phyloP scores from a whole-genome alignment of 2,113 vertebrate genomes.

The Hoplias malabaricus region DNA sequence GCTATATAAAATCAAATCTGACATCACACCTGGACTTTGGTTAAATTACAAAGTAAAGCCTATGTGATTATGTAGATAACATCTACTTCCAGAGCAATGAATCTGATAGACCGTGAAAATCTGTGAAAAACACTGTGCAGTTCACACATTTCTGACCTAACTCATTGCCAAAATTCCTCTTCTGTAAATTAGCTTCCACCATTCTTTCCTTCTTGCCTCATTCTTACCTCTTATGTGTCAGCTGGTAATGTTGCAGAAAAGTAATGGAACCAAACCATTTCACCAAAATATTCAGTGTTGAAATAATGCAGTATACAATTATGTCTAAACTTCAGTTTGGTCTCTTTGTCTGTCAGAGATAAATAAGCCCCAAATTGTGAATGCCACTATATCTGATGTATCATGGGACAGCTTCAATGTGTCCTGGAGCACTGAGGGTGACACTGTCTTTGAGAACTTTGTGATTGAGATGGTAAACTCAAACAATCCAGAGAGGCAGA shows the following conservation, averaged over 20 bases:
- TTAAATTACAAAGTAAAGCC: no score
- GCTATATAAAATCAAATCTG: no score
- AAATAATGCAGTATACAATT: constrained; percentile 25
- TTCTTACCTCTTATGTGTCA: not conserved
- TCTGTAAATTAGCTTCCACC: not conserved
- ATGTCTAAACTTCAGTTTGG: constrained; percentile 61
- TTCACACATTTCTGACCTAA: not conserved
- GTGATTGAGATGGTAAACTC: constrained; percentile 86
- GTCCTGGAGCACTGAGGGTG: constrained; percentile 80
- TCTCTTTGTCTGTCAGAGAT: constrained; percentile 79
- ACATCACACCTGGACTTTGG: no score
- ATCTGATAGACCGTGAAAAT: not conserved
- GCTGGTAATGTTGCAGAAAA: not conserved
- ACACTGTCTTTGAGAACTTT: constrained; percentile 82
- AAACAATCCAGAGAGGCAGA: constrained; percentile 62
- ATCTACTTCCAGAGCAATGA: not conserved
- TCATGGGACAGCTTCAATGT: constrained; percentile 88
- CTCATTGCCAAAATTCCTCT: not conserved
- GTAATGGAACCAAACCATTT: not conserved
- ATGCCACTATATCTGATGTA: constrained; percentile 75
- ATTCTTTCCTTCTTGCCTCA: not conserved
- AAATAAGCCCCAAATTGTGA: constrained; percentile 72
- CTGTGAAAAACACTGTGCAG: not conserved
- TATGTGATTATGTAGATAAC: no score
- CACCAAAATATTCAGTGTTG: not conserved